Base-by-base conservation (phyloP, 2,113 vertebrate species). In the Nycticorax nycticorax region DNA sequence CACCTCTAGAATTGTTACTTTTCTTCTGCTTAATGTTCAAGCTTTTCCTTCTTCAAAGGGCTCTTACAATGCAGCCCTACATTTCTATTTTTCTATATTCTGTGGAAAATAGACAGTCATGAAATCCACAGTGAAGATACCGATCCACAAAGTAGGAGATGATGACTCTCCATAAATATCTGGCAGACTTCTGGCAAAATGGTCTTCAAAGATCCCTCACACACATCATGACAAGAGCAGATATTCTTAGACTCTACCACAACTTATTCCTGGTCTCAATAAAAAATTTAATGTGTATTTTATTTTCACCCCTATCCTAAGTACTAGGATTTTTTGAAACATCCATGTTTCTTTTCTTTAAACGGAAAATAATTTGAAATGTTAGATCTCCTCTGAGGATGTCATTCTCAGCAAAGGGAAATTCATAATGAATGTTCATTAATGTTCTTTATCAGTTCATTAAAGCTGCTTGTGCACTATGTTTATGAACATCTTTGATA, bases 401-500 rank as follows among this genome's bases (percentile, higher is more conserved):
- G n/a, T 53, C 55, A 71, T 76, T 89, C 79, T 75, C 68, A 91
- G 89, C 37, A 93, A 94, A 95, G 73, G 50, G 79, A 96, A 97
- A 95, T 91, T 92, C 66, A 79, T 96, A 96, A 97, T 97, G 72
- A 90, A 92, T 96, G 94, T 94, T 97, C 96, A 96, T 96, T 96
- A 96, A 96, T 91, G 92, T 84, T 96, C 91, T 96, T 95, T 96
- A 94, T 95, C 94, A 97, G 90, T 97, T 97, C 95, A 96, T 97
- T 97, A 97, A 95, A 95, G 76, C 92, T 95, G 81, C 77, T 95
- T 93, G 60, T 94, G 85, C 91, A 90, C 76, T 88, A 85, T 92
- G 85, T 97, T 97, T 96, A 97, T 96, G 88, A 98, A 96, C 93
- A 97, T 97, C 93, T 97, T 94, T 97, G 95, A 96, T 97, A 97